Percentiles rank a stretch among this genome's conserved stretches.
These are phyloP conservation scores for Melanocharis versteri DNA, from an alignment of 2,113 vertebrate species.

Conservation along the genomic window DNA sequence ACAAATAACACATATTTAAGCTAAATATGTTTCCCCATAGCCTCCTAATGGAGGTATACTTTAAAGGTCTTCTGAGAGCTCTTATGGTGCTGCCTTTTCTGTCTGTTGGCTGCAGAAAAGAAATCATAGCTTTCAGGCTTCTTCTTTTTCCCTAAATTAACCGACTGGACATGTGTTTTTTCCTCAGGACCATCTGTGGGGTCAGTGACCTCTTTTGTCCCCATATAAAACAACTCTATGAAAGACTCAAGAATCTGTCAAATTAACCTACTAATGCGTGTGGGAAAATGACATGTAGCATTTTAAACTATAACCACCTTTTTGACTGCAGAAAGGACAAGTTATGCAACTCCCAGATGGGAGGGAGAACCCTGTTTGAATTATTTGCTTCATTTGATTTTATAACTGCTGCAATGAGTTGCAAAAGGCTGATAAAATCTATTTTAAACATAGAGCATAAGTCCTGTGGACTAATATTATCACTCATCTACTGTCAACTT, in stretches of 20 bases:
- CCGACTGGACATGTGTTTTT: not conserved
- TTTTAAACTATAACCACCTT: not conserved
- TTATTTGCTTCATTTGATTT: not conserved
- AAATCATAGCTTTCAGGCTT: not conserved
- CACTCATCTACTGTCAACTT: not conserved
- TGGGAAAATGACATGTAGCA: not conserved
- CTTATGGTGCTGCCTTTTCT: not conserved
- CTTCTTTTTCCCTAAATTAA: not conserved
- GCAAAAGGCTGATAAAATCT: constrained; percentile 1
- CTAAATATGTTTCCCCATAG: not conserved
- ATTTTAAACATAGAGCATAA: not conserved
- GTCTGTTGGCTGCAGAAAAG: not conserved
- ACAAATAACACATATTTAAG: not conserved
- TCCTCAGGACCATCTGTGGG: not conserved
- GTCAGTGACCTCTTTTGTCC: not conserved
- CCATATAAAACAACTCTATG: not conserved
- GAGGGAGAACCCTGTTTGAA: not conserved
- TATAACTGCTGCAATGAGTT: not conserved
- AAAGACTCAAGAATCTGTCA: not conserved
- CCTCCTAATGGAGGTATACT: not conserved
- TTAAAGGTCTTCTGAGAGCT: not conserved
- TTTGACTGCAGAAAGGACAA: not conserved
- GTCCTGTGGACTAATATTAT: not conserved
- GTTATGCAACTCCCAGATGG: not conserved
- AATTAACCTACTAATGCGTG: not conserved